A percentile compares a stretch with the other conserved stretches of the same genome.
Conservation (phyloP, 1,140 invertebrate genomes). For the Sinella curviseta region DNA sequence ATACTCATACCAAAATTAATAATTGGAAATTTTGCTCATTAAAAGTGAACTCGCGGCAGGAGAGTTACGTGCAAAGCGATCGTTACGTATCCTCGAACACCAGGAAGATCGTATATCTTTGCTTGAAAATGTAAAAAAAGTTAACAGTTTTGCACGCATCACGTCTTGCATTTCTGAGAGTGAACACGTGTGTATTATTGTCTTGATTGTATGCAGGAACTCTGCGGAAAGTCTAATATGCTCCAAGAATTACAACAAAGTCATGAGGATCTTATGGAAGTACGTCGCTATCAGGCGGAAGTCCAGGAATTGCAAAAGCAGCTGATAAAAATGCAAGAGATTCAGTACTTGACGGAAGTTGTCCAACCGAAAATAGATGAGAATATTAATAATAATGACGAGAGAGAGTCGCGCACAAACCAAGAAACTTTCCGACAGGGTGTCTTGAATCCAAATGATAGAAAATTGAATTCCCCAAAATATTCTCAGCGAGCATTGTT, state of each 20-base stretch:
- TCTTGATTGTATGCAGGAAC: background rate
- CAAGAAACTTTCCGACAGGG: background rate
- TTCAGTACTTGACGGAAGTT: background rate
- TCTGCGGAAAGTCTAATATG: background rate
- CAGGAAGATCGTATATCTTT: background rate
- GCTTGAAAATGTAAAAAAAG: background rate
- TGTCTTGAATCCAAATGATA: background rate
- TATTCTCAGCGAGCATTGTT: no score
- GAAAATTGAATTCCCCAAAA: no score
- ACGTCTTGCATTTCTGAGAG: background rate
- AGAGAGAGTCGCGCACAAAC: background rate
- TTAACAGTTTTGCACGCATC: background rate
- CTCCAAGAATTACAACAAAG: background rate
- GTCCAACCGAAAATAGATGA: background rate
- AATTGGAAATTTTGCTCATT: no score
- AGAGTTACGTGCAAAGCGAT: background rate
- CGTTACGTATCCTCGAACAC: background rate
- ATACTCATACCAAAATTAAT: no score
- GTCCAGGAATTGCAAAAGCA: background rate
- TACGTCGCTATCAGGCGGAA: background rate
- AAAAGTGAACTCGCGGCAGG: background rate
- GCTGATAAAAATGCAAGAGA: constrained; percentile 11
- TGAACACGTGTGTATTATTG: background rate
- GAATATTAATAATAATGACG: background rate
- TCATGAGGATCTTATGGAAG: background rate